Percentiles rank a stretch among this genome's conserved stretches.
phyloP scores from a whole-genome alignment of 2,888 invertebrate species.

The Hirtodrosophila duncani region DNA sequence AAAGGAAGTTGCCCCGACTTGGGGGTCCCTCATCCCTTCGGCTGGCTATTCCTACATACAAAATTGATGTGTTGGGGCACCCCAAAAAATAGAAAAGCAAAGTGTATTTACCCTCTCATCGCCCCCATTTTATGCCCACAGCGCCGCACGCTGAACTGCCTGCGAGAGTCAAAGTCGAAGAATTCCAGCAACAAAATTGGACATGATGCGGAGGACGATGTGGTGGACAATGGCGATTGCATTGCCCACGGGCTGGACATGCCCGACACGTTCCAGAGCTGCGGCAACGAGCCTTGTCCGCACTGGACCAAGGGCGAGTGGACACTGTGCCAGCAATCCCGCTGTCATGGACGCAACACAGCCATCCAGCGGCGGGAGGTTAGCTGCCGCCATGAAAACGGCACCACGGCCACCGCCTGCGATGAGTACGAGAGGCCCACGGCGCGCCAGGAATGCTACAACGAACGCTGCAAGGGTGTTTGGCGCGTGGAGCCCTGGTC shows the following conservation, averaged over 20 bases:
- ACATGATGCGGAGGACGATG: slow-evolving; percentile 4
- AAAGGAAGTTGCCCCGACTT: slow-evolving; percentile 24
- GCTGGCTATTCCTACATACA: slow-evolving; percentile 1
- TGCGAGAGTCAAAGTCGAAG: slow-evolving; percentile 40
- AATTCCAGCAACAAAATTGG: slow-evolving; percentile 17
- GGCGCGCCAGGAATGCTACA: slow-evolving; percentile 88
- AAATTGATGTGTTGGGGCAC: slow-evolving; percentile 39
- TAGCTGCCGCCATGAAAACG: slow-evolving; percentile 79
- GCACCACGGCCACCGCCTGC: slow-evolving; percentile 79
- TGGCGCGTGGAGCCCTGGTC: slow-evolving; percentile 97
- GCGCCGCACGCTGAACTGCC: slow-evolving; percentile 73
- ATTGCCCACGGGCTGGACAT: slow-evolving; percentile 84
- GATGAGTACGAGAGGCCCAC: slow-evolving; percentile 86
- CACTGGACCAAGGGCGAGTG: slow-evolving; percentile 85
- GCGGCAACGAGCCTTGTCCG: slow-evolving; percentile 85
- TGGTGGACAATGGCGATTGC: slow-evolving; percentile 83
- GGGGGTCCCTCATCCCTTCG: not conserved
- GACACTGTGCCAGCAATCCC: slow-evolving; percentile 85
- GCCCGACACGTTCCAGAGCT: slow-evolving; percentile 83
- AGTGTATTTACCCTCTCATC: slow-evolving; percentile 20
- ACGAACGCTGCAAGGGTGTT: slow-evolving; percentile 89
- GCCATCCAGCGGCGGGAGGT: slow-evolving; percentile 86
- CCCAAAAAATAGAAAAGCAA: slow-evolving; percentile 11
- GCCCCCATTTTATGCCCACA: slow-evolving; percentile 34
- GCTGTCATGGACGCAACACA: slow-evolving; percentile 87